Percentiles rank a stretch among this genome's conserved stretches.
phyloP scores from a whole-genome alignment of 2,888 invertebrate genomes.

The Leptinotarsa rubiginosa region DNA sequence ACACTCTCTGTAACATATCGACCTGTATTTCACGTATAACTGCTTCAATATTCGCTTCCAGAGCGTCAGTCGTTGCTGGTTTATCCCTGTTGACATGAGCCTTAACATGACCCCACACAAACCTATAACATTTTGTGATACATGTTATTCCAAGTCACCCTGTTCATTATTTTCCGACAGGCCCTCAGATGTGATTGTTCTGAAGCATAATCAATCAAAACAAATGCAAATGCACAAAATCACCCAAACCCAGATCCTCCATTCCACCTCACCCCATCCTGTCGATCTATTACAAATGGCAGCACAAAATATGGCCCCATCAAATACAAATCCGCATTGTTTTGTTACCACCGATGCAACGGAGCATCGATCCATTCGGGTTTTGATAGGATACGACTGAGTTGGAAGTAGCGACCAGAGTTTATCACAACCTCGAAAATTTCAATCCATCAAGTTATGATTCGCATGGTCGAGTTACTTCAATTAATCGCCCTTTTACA shows the following conservation, averaged over 20 bases:
- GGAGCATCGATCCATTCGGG: slow-evolving; percentile 25
- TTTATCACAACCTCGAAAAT: background rate
- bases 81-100: too few relatives aligned
- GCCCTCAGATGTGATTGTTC: too few relatives aligned
- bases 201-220: background rate
- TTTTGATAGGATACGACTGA: slow-evolving; percentile 4
- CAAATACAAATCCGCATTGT: slow-evolving; percentile 47
- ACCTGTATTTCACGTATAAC: too few relatives aligned
- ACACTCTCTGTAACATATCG: too few relatives aligned
- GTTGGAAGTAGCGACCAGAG: background rate
- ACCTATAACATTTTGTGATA: too few relatives aligned
- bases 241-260: background rate
- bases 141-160: too few relatives aligned
- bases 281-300: slow-evolving; percentile 44
- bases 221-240: background rate
- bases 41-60: too few relatives aligned
- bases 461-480: background rate
- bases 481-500: too few relatives aligned
- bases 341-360: slow-evolving; percentile 42
- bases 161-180: too few relatives aligned
- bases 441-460: slow-evolving; percentile 1
- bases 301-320: slow-evolving; percentile 47
- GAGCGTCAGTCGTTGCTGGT: too few relatives aligned
- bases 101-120: too few relatives aligned
- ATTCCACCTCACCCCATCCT: background rate